Evolutionary conservation across 2,888 invertebrate genomes (phyloP), one percentile per base, ranked within the genome.

Genomic region (Orthosia gracilis): DNA sequence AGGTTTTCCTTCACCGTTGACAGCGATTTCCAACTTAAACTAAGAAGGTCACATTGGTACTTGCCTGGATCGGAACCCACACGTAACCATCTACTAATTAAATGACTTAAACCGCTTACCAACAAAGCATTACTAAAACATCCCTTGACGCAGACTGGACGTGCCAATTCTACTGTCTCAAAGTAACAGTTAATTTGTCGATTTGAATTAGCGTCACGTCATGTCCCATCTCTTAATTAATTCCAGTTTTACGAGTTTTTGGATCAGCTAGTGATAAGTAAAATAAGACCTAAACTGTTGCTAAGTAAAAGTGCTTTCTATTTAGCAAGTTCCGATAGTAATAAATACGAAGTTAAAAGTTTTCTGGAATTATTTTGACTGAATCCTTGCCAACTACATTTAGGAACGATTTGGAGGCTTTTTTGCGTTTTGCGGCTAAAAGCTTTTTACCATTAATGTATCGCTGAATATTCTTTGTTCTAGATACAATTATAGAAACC

Each of bases 321-420:
- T 57, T 57, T 57, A 26, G 18, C 26, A 26, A 26, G 9, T 57
- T 26, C 3, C 57, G 9, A 26, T 18, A 13, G 26, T 11, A 40
- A 40, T 40, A 40, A 9, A 57, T 3, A 50, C 2, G 13, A 17
- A 57, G 17, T 15, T 21, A 59, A 52, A 52, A 50, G 7, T 9
- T 23, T 31, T 70, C 45, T 21, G 23, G 0, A 0, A 11, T 40
- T 49, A 40, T 40, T 17, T 57, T 31, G n/a, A 50, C 50, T 40
- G 58, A 67, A 73, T 50, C 11, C 26, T 62, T 73, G 68, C 73
- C 65, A 78, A 66, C 12, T 31, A 49, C 58, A 69, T 68, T 76
- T 61, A 57, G 31, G 31, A 52, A 70, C 17, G 40, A 49, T 23
- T 12, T 47, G 12, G 11, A 21, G 12, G 21, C 13, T 70, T 67